These are phyloP conservation scores for Ostrea denselamellosa DNA, from an alignment of 1,140 invertebrate genomes.

Conservation along the genomic window DNA sequence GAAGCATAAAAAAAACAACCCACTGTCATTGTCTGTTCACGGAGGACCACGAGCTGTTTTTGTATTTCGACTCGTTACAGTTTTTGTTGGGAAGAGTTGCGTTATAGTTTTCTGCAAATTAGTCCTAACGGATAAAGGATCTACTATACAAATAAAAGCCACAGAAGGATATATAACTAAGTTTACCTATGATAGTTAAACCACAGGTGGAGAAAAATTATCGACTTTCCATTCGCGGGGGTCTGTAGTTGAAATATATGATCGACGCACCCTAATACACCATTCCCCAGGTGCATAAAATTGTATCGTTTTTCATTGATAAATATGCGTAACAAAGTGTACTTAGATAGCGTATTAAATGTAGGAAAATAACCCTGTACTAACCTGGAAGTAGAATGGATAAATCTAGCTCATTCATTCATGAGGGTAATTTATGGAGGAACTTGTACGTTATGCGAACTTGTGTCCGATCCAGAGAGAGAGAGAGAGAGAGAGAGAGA, in stretches of 20 bases:
- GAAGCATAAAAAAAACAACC: constrained; percentile 21
- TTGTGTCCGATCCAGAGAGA: not conserved
- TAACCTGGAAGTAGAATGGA: no score
- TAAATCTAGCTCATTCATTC: no score
- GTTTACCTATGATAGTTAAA: constrained; percentile 26
- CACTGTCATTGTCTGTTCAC: constrained; percentile 12
- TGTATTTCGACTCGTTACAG: not conserved
- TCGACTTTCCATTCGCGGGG: not conserved
- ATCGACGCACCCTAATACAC: not conserved
- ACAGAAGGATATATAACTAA: constrained; percentile 38
- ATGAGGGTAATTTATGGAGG: no score
- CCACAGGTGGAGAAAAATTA: not conserved
- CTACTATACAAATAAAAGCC: constrained; percentile 14
- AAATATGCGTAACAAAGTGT: not conserved
- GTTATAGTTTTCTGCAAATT: not conserved
- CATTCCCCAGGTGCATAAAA: not conserved
- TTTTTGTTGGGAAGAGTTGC: not conserved
- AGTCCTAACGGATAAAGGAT: not conserved
- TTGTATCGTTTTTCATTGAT: not conserved
- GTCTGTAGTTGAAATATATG: not conserved
- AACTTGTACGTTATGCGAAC: no score
- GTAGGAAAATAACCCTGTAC: no score
- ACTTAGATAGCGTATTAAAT: no score
- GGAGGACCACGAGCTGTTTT: not conserved
- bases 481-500: constrained; percentile 4